Percentiles rank a stretch among this genome's conserved stretches.
Evolutionary conservation across 2,113 vertebrate species (phyloP).

Genomic region (Hirundichthys speculiger): DNA sequence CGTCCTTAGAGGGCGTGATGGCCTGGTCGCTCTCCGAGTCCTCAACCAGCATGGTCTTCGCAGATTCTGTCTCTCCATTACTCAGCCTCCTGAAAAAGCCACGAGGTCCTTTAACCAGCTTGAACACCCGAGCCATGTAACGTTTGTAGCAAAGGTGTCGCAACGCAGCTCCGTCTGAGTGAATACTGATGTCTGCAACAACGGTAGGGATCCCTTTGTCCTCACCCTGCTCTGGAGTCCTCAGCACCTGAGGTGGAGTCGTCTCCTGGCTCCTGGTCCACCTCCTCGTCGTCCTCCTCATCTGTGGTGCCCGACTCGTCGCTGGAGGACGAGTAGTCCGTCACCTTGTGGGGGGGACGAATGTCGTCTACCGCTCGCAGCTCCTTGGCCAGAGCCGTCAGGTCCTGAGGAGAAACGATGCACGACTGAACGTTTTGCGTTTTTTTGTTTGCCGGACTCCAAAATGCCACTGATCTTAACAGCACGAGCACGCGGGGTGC

Average conservation of each 20-base stretch:
- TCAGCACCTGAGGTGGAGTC: constrained; percentile 94
- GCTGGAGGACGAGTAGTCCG: constrained; percentile 97
- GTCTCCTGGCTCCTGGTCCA: constrained; percentile 93
- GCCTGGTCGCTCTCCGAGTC: constrained; percentile 91
- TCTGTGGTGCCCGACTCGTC: constrained; percentile 97
- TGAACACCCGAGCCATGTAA: background rate
- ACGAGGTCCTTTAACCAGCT: constrained; percentile 38
- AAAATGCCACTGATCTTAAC: background rate
- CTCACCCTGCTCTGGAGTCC: constrained; percentile 90
- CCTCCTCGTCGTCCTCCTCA: constrained; percentile 96
- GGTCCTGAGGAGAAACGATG: constrained; percentile 85
- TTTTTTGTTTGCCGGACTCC: background rate
- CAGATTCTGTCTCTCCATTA: constrained; percentile 95
- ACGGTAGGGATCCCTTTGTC: no score
- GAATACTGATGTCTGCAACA: no score
- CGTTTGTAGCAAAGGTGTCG: background rate
- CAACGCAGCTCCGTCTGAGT: background rate
- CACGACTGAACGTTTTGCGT: background rate
- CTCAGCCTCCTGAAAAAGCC: constrained; percentile 87
- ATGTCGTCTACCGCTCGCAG: constrained; percentile 95
- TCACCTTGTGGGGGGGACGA: constrained; percentile 93
- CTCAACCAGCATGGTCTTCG: constrained; percentile 95
- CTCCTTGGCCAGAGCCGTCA: constrained; percentile 95
- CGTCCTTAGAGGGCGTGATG: constrained; percentile 93
- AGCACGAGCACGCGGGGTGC: background rate